These are phyloP conservation scores for Popillia japonica DNA, from an alignment of 1,140 invertebrate species.

Conservation along the genomic window DNA sequence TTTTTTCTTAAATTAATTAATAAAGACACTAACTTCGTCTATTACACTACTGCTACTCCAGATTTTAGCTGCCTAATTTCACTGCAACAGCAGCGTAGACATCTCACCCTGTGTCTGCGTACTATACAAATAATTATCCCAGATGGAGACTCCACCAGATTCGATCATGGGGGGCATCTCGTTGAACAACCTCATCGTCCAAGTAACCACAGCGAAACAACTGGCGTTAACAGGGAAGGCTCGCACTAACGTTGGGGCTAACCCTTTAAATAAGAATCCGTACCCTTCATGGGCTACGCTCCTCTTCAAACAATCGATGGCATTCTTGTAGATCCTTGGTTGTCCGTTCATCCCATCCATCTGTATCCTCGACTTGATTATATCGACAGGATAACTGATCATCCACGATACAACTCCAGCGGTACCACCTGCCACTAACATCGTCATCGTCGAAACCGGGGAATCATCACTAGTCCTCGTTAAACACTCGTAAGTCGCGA, in stretches of 20 bases:
- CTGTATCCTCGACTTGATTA: conserved; percentile 89
- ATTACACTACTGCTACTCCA: not conserved
- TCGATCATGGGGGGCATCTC: not conserved
- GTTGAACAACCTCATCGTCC: conserved; percentile 66
- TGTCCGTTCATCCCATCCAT: conserved; percentile 69
- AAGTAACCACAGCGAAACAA: conserved; percentile 86
- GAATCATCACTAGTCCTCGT: conserved; percentile 60
- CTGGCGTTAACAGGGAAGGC: conserved; percentile 94
- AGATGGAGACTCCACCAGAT: not conserved
- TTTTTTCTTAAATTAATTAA: too few species aligned
- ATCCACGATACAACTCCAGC: conserved; percentile 87
- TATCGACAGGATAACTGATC: conserved; percentile 86
- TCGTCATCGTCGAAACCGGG: conserved; percentile 64
- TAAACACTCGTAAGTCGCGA: conserved; percentile 78
- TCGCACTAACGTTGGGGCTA: conserved; percentile 79
- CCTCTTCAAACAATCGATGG: conserved; percentile 75
- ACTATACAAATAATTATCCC: not conserved
- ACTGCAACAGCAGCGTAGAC: not conserved
- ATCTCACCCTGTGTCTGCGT: not conserved
- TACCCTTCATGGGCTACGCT: conserved; percentile 76
- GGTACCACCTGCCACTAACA: conserved; percentile 81
- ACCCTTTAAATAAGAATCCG: conserved; percentile 72
- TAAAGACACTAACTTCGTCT: too few species aligned
- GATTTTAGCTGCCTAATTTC: conserved; percentile 54
- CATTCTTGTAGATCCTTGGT: conserved; percentile 69